Evolutionary conservation across 1,140 invertebrate species (phyloP).

Genomic region (Batillaria attramentaria): DNA sequence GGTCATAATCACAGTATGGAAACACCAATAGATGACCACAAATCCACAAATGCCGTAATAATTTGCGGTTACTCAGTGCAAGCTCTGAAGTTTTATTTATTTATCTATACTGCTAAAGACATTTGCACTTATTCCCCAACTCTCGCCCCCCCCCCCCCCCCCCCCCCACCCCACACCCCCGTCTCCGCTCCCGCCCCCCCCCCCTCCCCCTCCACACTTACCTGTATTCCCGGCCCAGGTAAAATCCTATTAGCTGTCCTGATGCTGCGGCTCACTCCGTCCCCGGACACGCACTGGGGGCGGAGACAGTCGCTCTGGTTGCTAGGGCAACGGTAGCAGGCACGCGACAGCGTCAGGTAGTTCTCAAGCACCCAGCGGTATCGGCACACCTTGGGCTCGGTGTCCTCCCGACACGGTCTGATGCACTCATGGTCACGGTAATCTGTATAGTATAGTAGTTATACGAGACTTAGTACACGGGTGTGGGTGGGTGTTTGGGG

Average conservation of each 20-base stretch:
- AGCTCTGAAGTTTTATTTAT: background rate
- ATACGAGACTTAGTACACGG: background rate
- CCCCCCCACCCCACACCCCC: conserved; percentile 15
- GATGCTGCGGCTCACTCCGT: conserved; percentile 83
- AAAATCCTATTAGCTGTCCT: conserved; percentile 87
- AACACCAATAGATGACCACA: too few species aligned
- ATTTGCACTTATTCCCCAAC: background rate
- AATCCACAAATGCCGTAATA: background rate
- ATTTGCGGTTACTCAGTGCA: background rate
- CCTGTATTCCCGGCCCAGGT: conserved; percentile 88
- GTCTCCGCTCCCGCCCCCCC: background rate
- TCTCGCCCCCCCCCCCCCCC: background rate
- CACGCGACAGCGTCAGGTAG: conserved; percentile 71
- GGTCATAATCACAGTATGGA: too few species aligned
- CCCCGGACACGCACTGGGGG: conserved; percentile 85
- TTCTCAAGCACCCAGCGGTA: conserved; percentile 38
- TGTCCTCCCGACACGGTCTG: conserved; percentile 19
- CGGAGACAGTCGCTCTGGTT: conserved; percentile 83
- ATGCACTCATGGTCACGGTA: conserved; percentile 31
- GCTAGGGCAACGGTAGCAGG: conserved; percentile 86
- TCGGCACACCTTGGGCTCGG: conserved; percentile 24
- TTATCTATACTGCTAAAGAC: too few species aligned
- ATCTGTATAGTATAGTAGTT: background rate
- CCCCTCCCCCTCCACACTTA: conserved; percentile 11
- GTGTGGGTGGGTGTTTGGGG: background rate